Conservation (phyloP, 2,797 vertebrate species). For the Tokudaia muenninki region DNA sequence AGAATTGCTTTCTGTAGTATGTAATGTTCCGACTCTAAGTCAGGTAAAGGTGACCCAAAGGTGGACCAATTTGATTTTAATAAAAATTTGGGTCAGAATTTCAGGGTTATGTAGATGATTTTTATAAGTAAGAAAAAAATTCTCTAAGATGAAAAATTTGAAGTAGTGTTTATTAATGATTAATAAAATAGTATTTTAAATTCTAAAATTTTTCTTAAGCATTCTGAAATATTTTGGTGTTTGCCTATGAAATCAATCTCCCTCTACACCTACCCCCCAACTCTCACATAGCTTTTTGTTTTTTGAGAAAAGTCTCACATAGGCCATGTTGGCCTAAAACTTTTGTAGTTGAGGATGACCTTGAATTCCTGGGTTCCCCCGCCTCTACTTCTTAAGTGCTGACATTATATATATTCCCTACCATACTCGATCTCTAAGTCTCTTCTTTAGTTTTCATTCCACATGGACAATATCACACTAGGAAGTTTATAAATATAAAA, state of each 20-base stretch:
- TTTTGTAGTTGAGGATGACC: neutral
- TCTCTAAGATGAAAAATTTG: constrained; percentile 19
- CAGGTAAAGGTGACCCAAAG: neutral
- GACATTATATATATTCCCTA: neutral
- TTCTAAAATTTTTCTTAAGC: neutral
- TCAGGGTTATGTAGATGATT: constrained; percentile 29
- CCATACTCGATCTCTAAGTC: neutral
- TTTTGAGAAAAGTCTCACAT: neutral
- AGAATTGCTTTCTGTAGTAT: constrained; percentile 8
- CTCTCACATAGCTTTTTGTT: neutral
- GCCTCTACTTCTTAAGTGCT: neutral
- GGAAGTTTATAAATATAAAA: neutral
- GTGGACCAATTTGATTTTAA: constrained; percentile 9
- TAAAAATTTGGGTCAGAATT: constrained; percentile 25
- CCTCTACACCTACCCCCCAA: no score
- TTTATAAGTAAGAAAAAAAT: constrained; percentile 13
- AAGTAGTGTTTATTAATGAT: neutral
- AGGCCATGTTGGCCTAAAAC: neutral
- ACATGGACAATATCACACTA: neutral
- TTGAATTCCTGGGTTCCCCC: neutral
- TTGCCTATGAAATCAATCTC: neutral
- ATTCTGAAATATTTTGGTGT: constrained; percentile 12
- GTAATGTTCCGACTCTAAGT: constrained; percentile 18
- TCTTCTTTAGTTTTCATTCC: neutral
- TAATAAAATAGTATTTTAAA: constrained; percentile 38